Evolutionary conservation across 2,113 vertebrate species (phyloP), one percentile per base, ranked within the genome.

Genomic region (Ceratotherium simum): DNA sequence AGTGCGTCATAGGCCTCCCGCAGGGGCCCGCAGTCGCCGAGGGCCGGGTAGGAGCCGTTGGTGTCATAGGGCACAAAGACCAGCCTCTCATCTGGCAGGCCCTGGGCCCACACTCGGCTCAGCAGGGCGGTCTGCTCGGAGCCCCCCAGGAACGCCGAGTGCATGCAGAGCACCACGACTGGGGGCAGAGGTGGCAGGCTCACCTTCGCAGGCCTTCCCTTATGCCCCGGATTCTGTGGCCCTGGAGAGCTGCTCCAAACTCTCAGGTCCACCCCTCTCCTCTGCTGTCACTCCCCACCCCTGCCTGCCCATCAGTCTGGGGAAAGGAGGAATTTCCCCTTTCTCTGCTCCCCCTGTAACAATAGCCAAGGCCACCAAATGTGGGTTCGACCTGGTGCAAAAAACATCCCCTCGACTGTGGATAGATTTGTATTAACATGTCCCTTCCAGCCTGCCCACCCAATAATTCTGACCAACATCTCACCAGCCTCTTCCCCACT

Each of bases 121-220:
- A 99, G 99, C 65, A 99, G 99, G 31, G 51, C 64, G 0, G 97
- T 98, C 97, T 99, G 99, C 64, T 99, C 99, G 12, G 98, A 95
- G 8, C 99, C 99, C 56, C 99, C 99, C n/a, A 99, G 91, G 93
- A 99, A 98, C 10, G 98, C 96, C 0, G 99, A 99, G 97, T 99
- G 99, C 99, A 99, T 99, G 97, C 99, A 99, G 98, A 99, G 99
- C 80, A 99, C 97, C 84, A 99, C 98, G 33, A 99, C 99, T 99
- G 98, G 10, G 97, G 98, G 2, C 65, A 98, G 12, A 16, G 33
- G 73, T 0, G 27, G 9, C n/a, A 70, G 21, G 72, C 31, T 90
- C 48, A 82, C 36, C 18, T 18, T 13, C 0, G 1, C 39, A 76
- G 65, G 21, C n/a, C 48, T 90, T 31, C 27, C 70, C 58, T 13